phyloP scores from a whole-genome alignment of 2,113 vertebrate species.

The Passer montanus region DNA sequence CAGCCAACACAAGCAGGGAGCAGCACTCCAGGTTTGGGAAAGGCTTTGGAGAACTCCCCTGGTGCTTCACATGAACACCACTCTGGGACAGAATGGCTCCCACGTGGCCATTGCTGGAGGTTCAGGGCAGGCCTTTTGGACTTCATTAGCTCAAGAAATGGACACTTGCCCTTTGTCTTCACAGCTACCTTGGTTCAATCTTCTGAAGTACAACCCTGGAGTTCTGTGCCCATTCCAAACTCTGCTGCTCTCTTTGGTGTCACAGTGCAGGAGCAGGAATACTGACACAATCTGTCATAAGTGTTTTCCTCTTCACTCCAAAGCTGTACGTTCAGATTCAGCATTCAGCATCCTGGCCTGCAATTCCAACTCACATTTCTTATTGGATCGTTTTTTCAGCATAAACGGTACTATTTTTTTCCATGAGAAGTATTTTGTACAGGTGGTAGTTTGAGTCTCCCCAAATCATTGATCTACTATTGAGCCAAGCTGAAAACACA shows the following conservation, averaged over 20 bases:
- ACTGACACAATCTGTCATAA: neutral
- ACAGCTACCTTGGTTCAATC: neutral
- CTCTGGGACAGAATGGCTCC: neutral
- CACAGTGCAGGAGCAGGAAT: neutral
- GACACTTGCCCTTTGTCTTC: neutral
- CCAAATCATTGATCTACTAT: neutral
- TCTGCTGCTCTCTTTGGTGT: neutral
- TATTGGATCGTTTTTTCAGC: neutral
- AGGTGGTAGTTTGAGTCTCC: neutral
- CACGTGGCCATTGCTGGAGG: fast-evolving
- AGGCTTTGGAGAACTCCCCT: neutral
- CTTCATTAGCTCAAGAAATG: neutral
- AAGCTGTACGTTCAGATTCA: neutral
- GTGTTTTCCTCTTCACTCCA: neutral
- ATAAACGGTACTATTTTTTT: neutral
- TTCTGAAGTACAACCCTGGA: neutral
- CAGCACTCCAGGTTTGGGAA: fast-evolving
- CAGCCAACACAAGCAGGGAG: neutral
- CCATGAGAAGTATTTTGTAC: neutral
- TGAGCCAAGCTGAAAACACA: neutral
- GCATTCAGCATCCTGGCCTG: neutral
- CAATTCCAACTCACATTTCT: neutral
- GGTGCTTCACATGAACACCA: neutral
- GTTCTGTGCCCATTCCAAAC: neutral
- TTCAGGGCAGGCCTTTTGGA: neutral